phyloP scores from a whole-genome alignment of 2,797 vertebrate genomes.

The Scyliorhinus canicula region DNA sequence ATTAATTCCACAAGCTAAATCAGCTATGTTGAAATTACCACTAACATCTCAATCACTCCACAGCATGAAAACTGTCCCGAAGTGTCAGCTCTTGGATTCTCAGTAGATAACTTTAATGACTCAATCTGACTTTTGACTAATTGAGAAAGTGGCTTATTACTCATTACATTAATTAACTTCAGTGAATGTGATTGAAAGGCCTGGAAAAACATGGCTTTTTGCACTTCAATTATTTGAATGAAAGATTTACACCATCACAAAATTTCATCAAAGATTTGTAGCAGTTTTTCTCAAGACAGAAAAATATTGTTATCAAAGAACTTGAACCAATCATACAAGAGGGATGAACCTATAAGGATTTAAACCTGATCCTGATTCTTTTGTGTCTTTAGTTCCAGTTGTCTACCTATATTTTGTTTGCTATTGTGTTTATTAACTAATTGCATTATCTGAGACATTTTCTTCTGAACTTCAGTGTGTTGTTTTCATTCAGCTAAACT shows the following conservation, averaged over 20 bases:
- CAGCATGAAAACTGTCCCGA: constrained; percentile 19
- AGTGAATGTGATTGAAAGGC: background rate
- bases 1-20: constrained; percentile 18
- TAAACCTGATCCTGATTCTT: background rate
- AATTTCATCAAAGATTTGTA: background rate
- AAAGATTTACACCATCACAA: background rate
- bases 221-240: background rate
- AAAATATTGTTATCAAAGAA: background rate
- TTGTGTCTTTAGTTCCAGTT: background rate
- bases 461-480: background rate
- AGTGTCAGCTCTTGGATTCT: background rate
- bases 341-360: background rate
- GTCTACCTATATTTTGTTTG: background rate
- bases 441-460: background rate
- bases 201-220: background rate
- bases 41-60: background rate
- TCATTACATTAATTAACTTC: background rate
- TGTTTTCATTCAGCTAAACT: background rate
- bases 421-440: background rate
- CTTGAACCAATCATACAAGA: background rate
- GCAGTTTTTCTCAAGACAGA: background rate
- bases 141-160: constrained; percentile 13
- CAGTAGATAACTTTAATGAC: background rate
- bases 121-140: constrained; percentile 31
- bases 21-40: constrained; percentile 3